phyloP scores from a whole-genome alignment of 92 coral and sea anemone species.

The Hydrozoanthus gracilis region DNA sequence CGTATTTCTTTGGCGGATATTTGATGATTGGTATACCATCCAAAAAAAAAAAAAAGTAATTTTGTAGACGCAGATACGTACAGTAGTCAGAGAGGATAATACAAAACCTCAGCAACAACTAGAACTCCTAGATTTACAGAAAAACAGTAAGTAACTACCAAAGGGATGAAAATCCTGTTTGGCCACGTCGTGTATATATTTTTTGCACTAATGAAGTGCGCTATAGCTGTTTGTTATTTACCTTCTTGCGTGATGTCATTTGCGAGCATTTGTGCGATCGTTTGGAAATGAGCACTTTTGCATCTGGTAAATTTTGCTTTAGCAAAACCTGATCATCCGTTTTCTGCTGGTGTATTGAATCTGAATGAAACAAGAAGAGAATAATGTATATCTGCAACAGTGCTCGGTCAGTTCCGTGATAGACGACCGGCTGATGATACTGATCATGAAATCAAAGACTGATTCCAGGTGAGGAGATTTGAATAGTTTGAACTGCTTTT shows the following conservation, averaged over 20 bases:
- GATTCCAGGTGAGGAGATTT: no score
- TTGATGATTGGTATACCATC: neutral
- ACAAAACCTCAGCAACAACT: neutral
- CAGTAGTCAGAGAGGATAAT: neutral
- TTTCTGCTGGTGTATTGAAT: no score
- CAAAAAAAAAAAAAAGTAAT: no score
- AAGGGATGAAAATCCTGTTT: neutral
- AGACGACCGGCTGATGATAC: no score
- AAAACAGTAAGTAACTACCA: conserved; percentile 3
- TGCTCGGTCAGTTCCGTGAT: no score
- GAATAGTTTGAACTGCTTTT: no score
- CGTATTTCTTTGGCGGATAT: neutral
- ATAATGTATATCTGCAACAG: no score
- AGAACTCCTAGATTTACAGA: neutral
- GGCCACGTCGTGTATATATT: neutral
- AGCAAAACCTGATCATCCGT: conserved; percentile 5
- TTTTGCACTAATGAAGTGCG: neutral
- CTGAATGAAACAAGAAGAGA: no score
- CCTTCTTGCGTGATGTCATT: conserved; percentile 5
- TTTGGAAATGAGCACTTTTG: conserved; percentile 7
- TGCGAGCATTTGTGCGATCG: conserved; percentile 10
- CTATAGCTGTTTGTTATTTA: neutral
- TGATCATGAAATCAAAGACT: no score
- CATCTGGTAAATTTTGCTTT: conserved; percentile 6
- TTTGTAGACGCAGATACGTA: conserved; percentile 1